phyloP scores from a whole-genome alignment of 2,113 vertebrate species.

The Tachysurus vachellii region DNA sequence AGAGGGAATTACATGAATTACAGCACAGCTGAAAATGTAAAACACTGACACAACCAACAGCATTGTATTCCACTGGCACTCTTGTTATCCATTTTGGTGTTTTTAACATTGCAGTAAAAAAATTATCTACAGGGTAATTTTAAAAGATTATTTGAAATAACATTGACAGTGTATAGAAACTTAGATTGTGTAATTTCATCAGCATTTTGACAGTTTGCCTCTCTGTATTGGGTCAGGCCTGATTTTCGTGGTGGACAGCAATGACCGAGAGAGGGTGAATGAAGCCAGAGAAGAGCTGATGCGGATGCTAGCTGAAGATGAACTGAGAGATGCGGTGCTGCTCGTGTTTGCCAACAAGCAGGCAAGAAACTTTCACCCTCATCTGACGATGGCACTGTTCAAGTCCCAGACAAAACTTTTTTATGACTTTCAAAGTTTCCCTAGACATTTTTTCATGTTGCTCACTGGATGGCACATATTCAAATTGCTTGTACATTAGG shows the following conservation, averaged over 20 bases:
- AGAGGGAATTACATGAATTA: not conserved
- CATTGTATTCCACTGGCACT: not conserved
- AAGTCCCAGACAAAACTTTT: not conserved
- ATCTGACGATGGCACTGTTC: not conserved
- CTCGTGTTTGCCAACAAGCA: constrained; percentile 97
- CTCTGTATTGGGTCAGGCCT: constrained; percentile 73
- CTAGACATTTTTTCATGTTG: not conserved
- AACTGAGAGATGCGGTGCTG: constrained; percentile 91
- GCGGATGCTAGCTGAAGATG: constrained; percentile 96
- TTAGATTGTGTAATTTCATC: not conserved
- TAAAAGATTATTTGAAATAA: not conserved
- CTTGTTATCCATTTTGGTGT: not conserved
- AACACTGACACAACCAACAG: not conserved
- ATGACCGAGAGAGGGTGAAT: constrained; percentile 93
- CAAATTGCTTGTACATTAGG: not conserved
- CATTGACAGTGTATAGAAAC: not conserved
- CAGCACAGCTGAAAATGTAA: constrained; percentile 1
- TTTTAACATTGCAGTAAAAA: not conserved
- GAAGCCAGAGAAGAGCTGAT: constrained; percentile 95
- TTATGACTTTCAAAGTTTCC: not conserved
- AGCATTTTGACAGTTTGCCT: not conserved
- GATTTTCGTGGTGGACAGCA: constrained; percentile 98
- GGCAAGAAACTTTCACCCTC: constrained; percentile 63
- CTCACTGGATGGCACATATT: not conserved
- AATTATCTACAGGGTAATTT: not conserved